These are phyloP conservation scores for Microchrysa polita DNA, from an alignment of 2,888 invertebrate genomes.

Conservation along the genomic window DNA sequence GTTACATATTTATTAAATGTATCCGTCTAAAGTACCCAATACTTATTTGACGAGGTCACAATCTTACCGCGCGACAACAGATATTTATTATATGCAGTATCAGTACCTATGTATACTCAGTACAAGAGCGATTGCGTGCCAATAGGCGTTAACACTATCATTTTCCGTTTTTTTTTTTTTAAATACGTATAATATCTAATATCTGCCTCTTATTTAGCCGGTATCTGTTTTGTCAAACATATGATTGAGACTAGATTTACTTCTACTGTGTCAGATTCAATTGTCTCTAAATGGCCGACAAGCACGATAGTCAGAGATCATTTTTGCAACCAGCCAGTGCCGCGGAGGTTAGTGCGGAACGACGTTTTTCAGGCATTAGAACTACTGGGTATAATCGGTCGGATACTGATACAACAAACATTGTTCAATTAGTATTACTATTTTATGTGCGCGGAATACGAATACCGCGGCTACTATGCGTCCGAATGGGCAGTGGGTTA, in stretches of 20 bases:
- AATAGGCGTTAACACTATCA: constrained; percentile 46
- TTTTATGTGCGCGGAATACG: background rate
- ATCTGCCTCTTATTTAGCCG: no score
- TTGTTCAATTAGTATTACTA: constrained; percentile 16
- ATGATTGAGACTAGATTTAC: background rate
- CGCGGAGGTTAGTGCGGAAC: no score
- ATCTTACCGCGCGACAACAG: no score
- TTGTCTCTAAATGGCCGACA: no score
- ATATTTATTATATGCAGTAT: no score
- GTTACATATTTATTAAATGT: background rate
- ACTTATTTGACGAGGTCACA: constrained; percentile 38
- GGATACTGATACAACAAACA: constrained; percentile 11
- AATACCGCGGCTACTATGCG: no score
- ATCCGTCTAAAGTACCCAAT: background rate
- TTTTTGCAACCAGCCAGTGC: background rate
- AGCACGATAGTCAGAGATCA: no score
- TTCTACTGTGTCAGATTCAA: no score
- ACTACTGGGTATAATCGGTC: constrained; percentile 25
- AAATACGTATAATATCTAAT: no score
- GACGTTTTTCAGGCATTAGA: no score
- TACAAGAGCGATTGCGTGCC: constrained; percentile 44
- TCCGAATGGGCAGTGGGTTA: background rate
- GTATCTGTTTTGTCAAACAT: constrained; percentile 1
- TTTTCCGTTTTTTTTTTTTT: constrained; percentile 28
- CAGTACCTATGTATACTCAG: constrained; percentile 9